A percentile compares a stretch with the other conserved stretches of the same genome.
These are phyloP conservation scores for Drosophila recens DNA, from an alignment of 2,888 invertebrate genomes.

Conservation along the genomic window DNA sequence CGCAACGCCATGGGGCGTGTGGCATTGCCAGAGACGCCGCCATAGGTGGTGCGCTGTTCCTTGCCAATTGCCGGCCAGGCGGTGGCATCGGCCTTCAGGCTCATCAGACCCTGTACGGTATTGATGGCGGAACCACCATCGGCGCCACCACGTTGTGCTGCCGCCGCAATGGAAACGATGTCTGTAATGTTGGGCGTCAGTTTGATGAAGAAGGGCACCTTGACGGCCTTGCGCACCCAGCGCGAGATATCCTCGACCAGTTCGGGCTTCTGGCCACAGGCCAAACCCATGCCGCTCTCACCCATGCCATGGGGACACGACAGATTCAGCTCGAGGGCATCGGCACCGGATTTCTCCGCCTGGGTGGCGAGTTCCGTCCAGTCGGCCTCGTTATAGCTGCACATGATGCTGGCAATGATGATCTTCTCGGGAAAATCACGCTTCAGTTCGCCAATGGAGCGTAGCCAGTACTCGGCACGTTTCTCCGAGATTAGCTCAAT, in stretches of 20 bases:
- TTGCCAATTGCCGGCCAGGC: constrained; percentile 96
- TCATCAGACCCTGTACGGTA: constrained; percentile 98
- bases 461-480: constrained; percentile 96
- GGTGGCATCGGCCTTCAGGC: constrained; percentile 90
- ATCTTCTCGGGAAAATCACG: constrained; percentile 96
- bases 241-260: constrained; percentile 94
- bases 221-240: constrained; percentile 95
- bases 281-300: constrained; percentile 98
- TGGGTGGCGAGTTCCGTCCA: constrained; percentile 93
- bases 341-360: constrained; percentile 94
- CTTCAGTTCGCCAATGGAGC: constrained; percentile 94
- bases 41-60: constrained; percentile 94
- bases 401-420: constrained; percentile 98
- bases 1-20: constrained; percentile 96
- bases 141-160: constrained; percentile 96
- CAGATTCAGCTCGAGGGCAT: constrained; percentile 97
- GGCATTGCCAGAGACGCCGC: constrained; percentile 97
- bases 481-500: constrained; percentile 99
- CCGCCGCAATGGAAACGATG: constrained; percentile 94
- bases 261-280: constrained; percentile 97
- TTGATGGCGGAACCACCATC: constrained; percentile 99
- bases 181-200: constrained; percentile 99
- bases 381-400: constrained; percentile 93
- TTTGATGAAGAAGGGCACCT: constrained; percentile 98
- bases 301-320: constrained; percentile 99